phyloP scores from a whole-genome alignment of 2,113 vertebrate genomes.

The Pardalotus punctatus region DNA sequence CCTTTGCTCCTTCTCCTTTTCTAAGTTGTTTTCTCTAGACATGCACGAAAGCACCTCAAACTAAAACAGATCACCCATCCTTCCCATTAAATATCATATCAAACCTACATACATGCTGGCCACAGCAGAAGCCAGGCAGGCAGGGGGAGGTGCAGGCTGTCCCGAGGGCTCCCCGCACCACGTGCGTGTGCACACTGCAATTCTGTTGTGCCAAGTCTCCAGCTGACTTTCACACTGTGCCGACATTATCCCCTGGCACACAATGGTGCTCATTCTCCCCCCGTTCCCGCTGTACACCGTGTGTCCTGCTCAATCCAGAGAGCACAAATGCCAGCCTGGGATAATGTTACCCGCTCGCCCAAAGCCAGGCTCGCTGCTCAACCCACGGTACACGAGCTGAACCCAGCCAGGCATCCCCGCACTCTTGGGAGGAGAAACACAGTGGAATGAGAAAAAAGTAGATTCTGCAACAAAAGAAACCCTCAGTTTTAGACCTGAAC shows the following conservation, averaged over 20 bases:
- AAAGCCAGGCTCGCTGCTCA: not conserved
- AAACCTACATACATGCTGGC: fast-evolving
- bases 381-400: fast-evolving
- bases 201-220: not conserved
- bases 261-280: conserved; percentile 33
- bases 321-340: not conserved
- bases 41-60: not conserved
- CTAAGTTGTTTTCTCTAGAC: fast-evolving
- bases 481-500: not conserved
- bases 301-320: not conserved
- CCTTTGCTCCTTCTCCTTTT: not conserved
- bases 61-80: not conserved
- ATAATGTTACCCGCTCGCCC: not conserved
- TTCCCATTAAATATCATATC: fast-evolving
- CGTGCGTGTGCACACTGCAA: not conserved
- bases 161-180: not conserved
- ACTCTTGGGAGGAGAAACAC: not conserved
- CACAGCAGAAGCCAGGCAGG: not conserved
- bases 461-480: not conserved
- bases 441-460: not conserved
- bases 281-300: not conserved
- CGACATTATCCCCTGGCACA: conserved; percentile 18
- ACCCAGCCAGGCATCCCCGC: not conserved
- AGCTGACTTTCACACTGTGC: conserved; percentile 19
- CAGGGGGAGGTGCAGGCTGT: not conserved